Evolutionary conservation across 2,113 vertebrate species (phyloP).

Genomic region (Diglossa brunneiventris): DNA sequence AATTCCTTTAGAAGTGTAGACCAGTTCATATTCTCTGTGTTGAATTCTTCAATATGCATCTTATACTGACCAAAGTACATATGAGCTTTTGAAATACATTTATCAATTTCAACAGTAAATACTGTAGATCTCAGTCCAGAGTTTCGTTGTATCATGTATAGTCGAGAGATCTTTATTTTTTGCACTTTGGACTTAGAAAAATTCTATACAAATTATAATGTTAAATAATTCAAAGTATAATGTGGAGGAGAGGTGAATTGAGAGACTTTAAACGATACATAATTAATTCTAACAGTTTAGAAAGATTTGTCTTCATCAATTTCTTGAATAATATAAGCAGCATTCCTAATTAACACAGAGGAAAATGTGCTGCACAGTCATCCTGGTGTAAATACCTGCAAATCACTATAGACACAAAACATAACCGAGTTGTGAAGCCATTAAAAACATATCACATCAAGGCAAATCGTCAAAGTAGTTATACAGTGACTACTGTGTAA

Average conservation of each 20-base stretch:
- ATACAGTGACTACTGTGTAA: slow-evolving; percentile 65
- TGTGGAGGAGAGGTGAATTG: background rate
- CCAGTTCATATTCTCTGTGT: background rate
- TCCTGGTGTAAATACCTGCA: background rate
- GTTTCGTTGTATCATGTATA: background rate
- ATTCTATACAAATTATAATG: slow-evolving; percentile 21
- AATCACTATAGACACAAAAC: slow-evolving; percentile 41
- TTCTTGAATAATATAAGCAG: slow-evolving; percentile 19
- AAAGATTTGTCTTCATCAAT: background rate
- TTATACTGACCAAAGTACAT: background rate
- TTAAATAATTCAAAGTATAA: slow-evolving; percentile 52
- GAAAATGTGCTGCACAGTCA: background rate
- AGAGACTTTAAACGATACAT: background rate
- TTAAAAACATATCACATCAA: slow-evolving; percentile 51
- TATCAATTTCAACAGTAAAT: slow-evolving; percentile 32
- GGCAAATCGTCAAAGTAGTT: slow-evolving; percentile 68
- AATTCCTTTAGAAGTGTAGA: slow-evolving; percentile 20
- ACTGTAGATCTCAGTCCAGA: background rate
- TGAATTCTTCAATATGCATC: slow-evolving; percentile 28
- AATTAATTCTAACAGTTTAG: slow-evolving; percentile 6
- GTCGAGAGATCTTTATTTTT: slow-evolving; percentile 12
- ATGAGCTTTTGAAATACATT: background rate
- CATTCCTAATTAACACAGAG: slow-evolving; percentile 25
- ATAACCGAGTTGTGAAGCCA: slow-evolving; percentile 47
- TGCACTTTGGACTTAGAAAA: slow-evolving; percentile 41